Conservation (phyloP, 2,113 vertebrate genomes). For the Amphiprion percula region DNA sequence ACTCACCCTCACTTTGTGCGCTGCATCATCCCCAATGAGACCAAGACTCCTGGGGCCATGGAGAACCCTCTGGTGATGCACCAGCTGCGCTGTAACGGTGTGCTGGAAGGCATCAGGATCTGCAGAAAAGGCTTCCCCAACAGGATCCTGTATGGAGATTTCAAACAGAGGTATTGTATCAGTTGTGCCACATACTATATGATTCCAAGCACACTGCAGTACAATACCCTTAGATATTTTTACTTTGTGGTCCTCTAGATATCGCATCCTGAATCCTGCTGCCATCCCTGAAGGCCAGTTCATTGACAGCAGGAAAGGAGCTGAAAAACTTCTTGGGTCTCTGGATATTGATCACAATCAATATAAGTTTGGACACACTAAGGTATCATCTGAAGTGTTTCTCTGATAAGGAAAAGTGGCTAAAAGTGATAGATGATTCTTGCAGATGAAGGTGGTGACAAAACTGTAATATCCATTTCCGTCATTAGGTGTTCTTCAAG, state of each 20-base stretch:
- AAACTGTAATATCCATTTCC: background rate
- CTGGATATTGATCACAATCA: constrained; percentile 89
- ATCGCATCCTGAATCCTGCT: constrained; percentile 77
- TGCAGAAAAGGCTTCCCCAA: constrained; percentile 93
- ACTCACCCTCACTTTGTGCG: constrained; percentile 96
- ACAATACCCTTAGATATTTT: background rate
- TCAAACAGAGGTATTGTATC: constrained; percentile 86
- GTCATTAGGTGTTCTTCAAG: constrained; percentile 85
- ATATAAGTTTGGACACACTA: constrained; percentile 91
- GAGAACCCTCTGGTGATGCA: constrained; percentile 95
- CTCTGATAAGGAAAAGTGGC: background rate
- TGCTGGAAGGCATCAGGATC: constrained; percentile 94
- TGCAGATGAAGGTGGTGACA: background rate
- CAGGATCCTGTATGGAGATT: constrained; percentile 91
- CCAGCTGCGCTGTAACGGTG: constrained; percentile 96
- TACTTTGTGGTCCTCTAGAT: constrained; percentile 61
- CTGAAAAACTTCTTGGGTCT: constrained; percentile 86
- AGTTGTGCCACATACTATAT: background rate
- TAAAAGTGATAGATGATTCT: background rate
- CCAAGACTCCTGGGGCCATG: constrained; percentile 92
- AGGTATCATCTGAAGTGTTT: constrained; percentile 74
- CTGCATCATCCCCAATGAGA: constrained; percentile 94
- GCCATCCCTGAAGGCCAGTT: constrained; percentile 88
- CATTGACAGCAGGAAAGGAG: constrained; percentile 92
- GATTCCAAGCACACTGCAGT: background rate